Conservation (phyloP, 1,140 invertebrate genomes). For the Thaumatotibia leucotreta region DNA sequence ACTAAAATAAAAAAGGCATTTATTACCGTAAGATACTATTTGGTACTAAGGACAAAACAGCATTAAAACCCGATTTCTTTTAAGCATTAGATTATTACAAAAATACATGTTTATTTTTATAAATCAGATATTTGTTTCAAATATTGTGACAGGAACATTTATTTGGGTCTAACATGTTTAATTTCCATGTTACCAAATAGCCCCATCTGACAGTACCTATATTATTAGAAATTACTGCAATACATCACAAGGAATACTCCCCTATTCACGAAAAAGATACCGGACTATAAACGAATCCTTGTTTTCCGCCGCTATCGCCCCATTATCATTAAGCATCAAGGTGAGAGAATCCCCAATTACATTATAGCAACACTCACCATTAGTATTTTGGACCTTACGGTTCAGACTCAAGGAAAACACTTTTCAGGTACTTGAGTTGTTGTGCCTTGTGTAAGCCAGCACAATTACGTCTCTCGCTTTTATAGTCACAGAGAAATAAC, state of each 20-base stretch:
- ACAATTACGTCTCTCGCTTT: conserved; percentile 1
- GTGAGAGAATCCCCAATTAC: conserved; percentile 5
- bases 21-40: too few species aligned
- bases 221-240: neutral
- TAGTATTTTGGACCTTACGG: neutral
- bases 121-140: too few species aligned
- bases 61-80: too few species aligned
- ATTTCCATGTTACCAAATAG: too few species aligned
- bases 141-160: too few species aligned
- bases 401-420: neutral
- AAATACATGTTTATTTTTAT: too few species aligned
- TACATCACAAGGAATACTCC: neutral
- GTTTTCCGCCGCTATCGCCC: neutral
- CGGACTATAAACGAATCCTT: neutral
- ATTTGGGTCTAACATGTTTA: too few species aligned
- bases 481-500: neutral
- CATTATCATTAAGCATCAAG: conserved; percentile 9
- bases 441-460: neutral
- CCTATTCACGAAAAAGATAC: neutral
- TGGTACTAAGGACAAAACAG: too few species aligned
- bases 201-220: too few species aligned
- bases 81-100: too few species aligned
- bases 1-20: too few species aligned
- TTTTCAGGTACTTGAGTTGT: neutral
- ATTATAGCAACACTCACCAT: neutral